phyloP scores from a whole-genome alignment of 2,888 invertebrate species.

The Erebia aethiops region DNA sequence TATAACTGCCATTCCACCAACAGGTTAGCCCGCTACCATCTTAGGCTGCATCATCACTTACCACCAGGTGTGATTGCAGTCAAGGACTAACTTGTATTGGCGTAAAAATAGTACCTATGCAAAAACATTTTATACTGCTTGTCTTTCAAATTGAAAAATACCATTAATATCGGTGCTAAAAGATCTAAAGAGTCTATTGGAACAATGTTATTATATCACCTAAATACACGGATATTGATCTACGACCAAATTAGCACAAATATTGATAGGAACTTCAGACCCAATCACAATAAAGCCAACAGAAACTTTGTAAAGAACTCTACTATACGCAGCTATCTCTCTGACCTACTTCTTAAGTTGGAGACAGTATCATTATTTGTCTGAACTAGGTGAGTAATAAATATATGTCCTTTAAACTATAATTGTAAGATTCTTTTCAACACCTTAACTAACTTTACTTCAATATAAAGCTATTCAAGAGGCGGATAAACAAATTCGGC shows the following conservation, averaged over 20 bases:
- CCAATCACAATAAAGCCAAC: conserved; percentile 8
- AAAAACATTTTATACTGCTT: too few species aligned
- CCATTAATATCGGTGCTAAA: neutral
- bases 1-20: too few species aligned
- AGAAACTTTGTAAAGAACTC: conserved; percentile 4
- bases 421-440: too few species aligned
- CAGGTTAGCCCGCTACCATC: too few species aligned
- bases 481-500: too few species aligned
- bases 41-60: too few species aligned
- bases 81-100: too few species aligned
- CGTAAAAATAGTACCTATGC: too few species aligned
- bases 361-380: neutral
- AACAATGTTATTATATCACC: neutral
- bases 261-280: neutral
- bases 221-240: neutral
- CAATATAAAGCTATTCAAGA: too few species aligned
- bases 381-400: neutral
- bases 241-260: neutral
- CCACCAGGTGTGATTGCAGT: too few species aligned
- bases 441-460: too few species aligned
- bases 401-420: neutral
- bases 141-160: neutral
- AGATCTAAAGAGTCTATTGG: neutral
- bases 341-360: neutral
- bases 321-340: neutral